These are phyloP conservation scores for Lottia gigantea DNA, from an alignment of 2,888 invertebrate species.

Conservation along the genomic window DNA sequence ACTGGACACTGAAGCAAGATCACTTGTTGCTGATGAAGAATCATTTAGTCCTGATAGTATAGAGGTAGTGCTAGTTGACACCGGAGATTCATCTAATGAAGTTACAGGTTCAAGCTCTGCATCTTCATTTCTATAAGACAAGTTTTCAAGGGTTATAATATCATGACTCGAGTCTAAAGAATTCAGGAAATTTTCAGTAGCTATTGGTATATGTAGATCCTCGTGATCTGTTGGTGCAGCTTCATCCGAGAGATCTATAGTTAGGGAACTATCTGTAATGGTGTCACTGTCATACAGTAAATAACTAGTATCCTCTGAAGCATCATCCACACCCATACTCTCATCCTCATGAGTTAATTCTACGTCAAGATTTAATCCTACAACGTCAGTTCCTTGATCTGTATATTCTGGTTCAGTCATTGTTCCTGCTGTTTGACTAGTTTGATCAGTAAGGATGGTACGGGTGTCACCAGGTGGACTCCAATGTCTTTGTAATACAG, in stretches of 20 bases:
- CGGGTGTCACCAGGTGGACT: constrained; percentile 1
- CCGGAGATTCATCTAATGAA: background rate
- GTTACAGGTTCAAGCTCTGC: background rate
- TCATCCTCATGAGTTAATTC: background rate
- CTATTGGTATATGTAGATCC: background rate
- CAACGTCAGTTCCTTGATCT: constrained; percentile 36
- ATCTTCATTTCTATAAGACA: background rate
- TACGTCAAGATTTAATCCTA: constrained; percentile 18
- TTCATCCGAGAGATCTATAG: background rate
- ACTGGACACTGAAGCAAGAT: background rate
- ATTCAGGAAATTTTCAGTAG: no score
- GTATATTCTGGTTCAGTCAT: constrained; percentile 29
- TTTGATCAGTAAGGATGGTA: constrained; percentile 23
- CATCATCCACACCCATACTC: background rate
- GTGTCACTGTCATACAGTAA: constrained; percentile 4
- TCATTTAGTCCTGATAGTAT: background rate
- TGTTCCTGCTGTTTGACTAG: constrained; percentile 34
- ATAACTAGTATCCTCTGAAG: background rate
- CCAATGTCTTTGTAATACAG: constrained; percentile 10
- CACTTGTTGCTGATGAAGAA: background rate
- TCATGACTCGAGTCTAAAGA: background rate
- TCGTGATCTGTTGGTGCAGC: background rate
- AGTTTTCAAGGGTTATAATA: background rate
- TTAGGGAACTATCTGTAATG: background rate
- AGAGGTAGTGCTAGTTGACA: background rate